Base-by-base conservation (phyloP, 2,113 vertebrate species). In the Rissa tridactyla region DNA sequence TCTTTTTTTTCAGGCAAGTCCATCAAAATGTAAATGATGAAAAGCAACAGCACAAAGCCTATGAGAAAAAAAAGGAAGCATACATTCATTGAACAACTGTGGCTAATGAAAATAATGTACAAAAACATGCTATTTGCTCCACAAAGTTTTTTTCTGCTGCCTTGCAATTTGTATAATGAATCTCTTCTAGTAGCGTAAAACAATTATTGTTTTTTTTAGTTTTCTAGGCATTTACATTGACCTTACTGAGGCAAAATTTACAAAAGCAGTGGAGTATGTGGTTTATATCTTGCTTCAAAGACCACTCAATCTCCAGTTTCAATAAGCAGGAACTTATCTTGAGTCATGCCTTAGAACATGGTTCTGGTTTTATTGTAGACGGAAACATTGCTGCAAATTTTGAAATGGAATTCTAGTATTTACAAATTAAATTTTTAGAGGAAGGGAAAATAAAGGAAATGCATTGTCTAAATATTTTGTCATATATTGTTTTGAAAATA, bases 11-110 rank as follows among this genome's bases (percentile, higher is more conserved):
- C 61, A 42, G 13, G 13, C 4, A 69, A 72, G 16, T 82, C 20
- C 8, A 5, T 90, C 38, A 57, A 77, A 75, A 52, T 20, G 1
- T 70, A 81, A 66, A 66, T 69, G 8, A 57, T 58, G 30, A 55
- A 38, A 93, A 82, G 62, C 5, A 62, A 10, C 34, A 49, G 4
- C 19, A 49, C 11, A 86, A 47, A 68, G 23, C 15, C 30, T 15
- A 7, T 25, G 2, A 34, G 3, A 38, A 61, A 68, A 21, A 51
- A 44, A 11, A 0, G 0, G 42, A 76, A 12, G 12, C 4, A 23
- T 2, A 32, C 44, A 4, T 44, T 57, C 19, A 87, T 22, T 82
- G 20, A 81, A 65, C 7, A 64, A 55, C 8, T 71, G 17, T 62
- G 10, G 15, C 12, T 55, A 42, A 62, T 40, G 12, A 75, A 70